A percentile compares a stretch with the other conserved stretches of the same genome.
phyloP scores from a whole-genome alignment of 2,113 vertebrate species.

The Ochotona princeps region DNA sequence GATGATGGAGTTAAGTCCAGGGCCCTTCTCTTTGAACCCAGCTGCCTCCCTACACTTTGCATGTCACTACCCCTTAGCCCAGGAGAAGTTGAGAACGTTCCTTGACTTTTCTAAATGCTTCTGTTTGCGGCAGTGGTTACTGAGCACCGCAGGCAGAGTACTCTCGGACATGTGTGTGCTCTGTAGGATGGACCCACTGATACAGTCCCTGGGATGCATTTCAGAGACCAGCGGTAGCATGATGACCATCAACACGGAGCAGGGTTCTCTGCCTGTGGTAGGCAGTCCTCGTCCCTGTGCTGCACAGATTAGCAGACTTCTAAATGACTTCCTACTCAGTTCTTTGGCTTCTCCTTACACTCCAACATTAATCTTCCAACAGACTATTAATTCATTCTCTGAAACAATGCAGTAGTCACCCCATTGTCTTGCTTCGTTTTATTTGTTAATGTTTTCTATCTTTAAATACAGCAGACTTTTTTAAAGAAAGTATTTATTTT shows the following conservation, averaged over 20 bases:
- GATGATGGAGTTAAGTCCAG: background rate
- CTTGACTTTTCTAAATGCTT: background rate
- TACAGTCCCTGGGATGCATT: background rate
- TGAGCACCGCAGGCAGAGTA: background rate
- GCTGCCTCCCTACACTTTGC: background rate
- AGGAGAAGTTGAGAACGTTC: background rate
- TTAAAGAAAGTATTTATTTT: no score
- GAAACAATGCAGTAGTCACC: background rate
- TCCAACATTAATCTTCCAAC: background rate
- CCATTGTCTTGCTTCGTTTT: background rate
- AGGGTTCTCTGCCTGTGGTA: background rate
- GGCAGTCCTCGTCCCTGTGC: background rate
- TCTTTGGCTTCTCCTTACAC: background rate
- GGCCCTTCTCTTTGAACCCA: background rate
- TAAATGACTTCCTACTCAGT: background rate
- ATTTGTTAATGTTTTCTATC: no score
- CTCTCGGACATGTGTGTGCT: background rate
- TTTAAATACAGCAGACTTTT: no score
- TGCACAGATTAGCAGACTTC: background rate
- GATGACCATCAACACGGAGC: background rate
- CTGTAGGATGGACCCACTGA: accelerated
- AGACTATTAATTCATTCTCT: background rate
- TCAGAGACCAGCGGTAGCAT: background rate
- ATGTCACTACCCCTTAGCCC: background rate
- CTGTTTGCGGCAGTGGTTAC: background rate